Evolutionary conservation across 2,888 invertebrate genomes (phyloP).

Genomic region (Tipula helvola): DNA sequence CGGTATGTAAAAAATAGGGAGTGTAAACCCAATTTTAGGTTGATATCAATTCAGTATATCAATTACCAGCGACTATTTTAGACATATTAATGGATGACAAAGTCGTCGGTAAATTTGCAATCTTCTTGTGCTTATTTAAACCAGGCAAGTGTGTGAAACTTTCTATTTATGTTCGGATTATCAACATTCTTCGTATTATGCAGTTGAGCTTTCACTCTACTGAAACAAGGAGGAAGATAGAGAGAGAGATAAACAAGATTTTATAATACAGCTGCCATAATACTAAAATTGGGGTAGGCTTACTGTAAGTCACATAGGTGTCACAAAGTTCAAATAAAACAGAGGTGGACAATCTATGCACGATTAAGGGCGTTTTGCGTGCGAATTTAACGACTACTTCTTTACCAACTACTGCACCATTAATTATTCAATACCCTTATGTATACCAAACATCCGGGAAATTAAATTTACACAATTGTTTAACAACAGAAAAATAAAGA

Average conservation of each 20-base stretch:
- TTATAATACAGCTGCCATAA: background rate
- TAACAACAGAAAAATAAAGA: background rate
- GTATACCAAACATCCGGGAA: background rate
- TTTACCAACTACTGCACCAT: background rate
- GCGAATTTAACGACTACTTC: background rate
- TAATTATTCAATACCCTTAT: background rate
- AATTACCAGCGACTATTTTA: background rate
- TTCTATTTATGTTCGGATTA: background rate
- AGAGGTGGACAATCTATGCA: no score
- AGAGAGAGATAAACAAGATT: background rate
- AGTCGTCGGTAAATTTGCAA: background rate
- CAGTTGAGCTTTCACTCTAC: background rate
- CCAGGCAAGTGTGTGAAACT: background rate
- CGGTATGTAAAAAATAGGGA: background rate
- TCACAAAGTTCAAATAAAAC: no score
- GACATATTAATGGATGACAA: background rate
- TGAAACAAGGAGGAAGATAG: no score
- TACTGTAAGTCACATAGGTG: background rate
- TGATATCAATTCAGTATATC: no score
- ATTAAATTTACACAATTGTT: background rate
- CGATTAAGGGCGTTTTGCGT: no score
- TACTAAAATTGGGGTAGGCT: background rate
- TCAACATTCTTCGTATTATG: background rate
- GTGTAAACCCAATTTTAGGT: background rate
- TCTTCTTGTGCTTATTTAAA: background rate